Evolutionary conservation across 2,888 invertebrate species (phyloP).

Genomic region (Dolomedes plantarius): DNA sequence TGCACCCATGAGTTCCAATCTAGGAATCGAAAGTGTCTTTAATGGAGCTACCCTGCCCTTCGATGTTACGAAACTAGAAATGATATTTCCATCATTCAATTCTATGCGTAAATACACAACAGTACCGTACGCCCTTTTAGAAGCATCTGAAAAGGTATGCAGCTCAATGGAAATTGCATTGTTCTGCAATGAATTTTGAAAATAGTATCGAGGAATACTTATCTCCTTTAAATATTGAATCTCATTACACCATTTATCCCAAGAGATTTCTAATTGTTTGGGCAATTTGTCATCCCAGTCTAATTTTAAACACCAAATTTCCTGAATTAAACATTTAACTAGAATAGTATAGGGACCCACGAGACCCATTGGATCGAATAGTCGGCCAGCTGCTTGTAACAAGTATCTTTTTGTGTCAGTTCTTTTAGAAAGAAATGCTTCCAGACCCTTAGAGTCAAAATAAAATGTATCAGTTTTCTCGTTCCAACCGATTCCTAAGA

Average conservation of each 20-base stretch:
- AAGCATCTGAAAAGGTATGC: slow-evolving; percentile 25
- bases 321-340: slow-evolving; percentile 22
- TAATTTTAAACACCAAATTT: slow-evolving; percentile 4
- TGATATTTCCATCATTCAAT: neutral
- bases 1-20: too few relatives aligned
- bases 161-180: neutral
- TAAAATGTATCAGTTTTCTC: neutral
- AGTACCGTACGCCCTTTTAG: neutral
- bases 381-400: neutral
- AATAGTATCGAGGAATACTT: neutral
- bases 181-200: neutral
- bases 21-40: too few relatives aligned
- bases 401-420: neutral
- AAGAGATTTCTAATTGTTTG: neutral
- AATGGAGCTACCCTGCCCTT: slow-evolving; percentile 26
- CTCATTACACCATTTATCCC: neutral
- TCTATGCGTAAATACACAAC: neutral
- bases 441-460: neutral
- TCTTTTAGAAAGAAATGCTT: neutral
- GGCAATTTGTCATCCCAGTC: neutral
- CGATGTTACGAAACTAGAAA: neutral
- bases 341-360: neutral
- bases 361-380: slow-evolving; percentile 15
- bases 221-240: neutral
- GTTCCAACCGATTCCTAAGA: neutral